phyloP scores from a whole-genome alignment of 2,113 vertebrate species.

The Dendropsophus ebraccatus region DNA sequence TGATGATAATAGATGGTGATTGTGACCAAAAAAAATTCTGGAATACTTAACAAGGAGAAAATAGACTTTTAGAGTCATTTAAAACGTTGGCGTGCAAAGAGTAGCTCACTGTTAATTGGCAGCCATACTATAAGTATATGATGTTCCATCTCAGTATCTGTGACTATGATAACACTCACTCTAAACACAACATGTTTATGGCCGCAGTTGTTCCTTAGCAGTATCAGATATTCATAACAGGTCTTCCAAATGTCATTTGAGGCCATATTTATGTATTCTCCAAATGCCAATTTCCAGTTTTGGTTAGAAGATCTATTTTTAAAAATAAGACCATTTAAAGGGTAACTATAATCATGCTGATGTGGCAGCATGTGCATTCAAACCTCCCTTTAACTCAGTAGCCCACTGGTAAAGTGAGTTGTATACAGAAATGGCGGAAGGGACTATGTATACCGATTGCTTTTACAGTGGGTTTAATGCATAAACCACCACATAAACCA shows the following conservation, averaged over 20 bases:
- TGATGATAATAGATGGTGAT: neutral
- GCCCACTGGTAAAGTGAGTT: too few relatives aligned
- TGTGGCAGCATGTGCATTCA: too few relatives aligned
- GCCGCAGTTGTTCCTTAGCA: neutral
- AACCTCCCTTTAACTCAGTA: too few relatives aligned
- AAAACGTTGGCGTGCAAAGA: neutral
- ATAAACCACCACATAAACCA: too few relatives aligned
- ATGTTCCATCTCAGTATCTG: neutral
- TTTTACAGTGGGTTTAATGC: too few relatives aligned
- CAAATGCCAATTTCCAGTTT: neutral
- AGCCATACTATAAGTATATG: neutral
- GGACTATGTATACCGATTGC: too few relatives aligned
- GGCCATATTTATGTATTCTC: neutral
- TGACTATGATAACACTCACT: neutral
- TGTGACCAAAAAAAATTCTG: neutral
- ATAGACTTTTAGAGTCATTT: neutral
- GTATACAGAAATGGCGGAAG: too few relatives aligned
- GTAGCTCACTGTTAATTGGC: neutral
- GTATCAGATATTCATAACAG: neutral
- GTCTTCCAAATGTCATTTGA: neutral
- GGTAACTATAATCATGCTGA: too few relatives aligned
- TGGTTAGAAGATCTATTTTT: slow-evolving; percentile 14
- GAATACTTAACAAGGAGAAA: neutral
- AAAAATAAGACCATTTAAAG: neutral
- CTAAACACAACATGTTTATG: neutral